Evolutionary conservation across 2,113 vertebrate genomes (phyloP), one percentile per base, ranked within the genome.

Genomic region (Dipodomys stephensi): DNA sequence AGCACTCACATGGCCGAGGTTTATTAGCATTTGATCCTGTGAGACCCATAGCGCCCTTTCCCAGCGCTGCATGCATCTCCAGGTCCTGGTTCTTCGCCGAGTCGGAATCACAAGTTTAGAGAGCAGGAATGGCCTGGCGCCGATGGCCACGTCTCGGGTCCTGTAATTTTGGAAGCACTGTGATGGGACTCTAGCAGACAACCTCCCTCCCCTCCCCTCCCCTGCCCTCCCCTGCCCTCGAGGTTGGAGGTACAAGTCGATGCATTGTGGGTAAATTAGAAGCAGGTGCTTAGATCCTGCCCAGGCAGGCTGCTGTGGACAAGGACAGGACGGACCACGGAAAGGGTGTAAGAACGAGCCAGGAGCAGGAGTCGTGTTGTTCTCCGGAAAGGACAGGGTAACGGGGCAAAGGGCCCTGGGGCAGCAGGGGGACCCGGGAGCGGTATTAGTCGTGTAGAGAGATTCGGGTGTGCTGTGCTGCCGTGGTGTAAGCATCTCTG

Each of bases 41-140:
- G 78, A 91, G 44, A 73, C 95, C 96, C 73, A 80, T 80, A 93
- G 78, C 95, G 88, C 39, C 39, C 95, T 95, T 96, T 97, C 96
- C 79, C 93, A 96, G 49, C 20, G 95, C 87, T 94, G 85, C 82
- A 83, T 96, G 95, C 97, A 94, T 94, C 97, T 98, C 91, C 11
- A 16, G 83, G 94, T 96, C 92, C 83, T 96, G 78, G 62, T 97
- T 92, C 60, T 94, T 83, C 49, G 39, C 92, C 97, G 98, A 93
- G 87, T 92, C 64, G 81, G 94, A 97, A 94, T 96, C 95, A 92
- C 93, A 46, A 78, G 30, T 79, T 97, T 97, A 97, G 72, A 84
- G 96, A 96, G 90, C 69, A 93, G 94, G 95, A 96, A 95, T 12
- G 92, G 88, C 73, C 90, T 93, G 97, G 96, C 97, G 46, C 80